phyloP scores from a whole-genome alignment of 2,888 invertebrate species.

The Venustoraphidia nigricollis region DNA sequence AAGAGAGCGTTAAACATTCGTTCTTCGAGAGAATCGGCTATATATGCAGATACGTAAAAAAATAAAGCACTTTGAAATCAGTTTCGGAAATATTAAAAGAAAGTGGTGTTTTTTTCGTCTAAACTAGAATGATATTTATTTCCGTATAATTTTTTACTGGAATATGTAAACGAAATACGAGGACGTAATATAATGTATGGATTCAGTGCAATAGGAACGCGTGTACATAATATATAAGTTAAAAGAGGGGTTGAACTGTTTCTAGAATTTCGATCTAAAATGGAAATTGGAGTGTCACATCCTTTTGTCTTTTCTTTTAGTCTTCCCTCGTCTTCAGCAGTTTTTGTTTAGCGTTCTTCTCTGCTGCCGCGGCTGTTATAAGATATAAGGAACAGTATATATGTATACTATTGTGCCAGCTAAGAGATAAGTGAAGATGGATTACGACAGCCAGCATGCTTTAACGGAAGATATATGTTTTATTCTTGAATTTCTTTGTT shows the following conservation, averaged over 20 bases:
- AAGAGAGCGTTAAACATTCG: too few relatives aligned
- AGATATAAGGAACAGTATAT: constrained; percentile 15
- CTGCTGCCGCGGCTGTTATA: constrained; percentile 19
- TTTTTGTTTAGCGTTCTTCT: constrained; percentile 16
- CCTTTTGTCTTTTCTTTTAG: constrained; percentile 24
- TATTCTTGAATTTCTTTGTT: constrained; percentile 23
- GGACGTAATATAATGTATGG: too few relatives aligned
- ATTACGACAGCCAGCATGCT: constrained; percentile 24
- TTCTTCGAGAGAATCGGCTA: too few relatives aligned
- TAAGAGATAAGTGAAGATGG: constrained; percentile 26
- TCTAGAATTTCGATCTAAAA: constrained; percentile 26
- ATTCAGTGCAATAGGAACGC: too few relatives aligned
- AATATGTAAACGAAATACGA: too few relatives aligned
- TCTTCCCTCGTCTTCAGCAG: constrained; percentile 11
- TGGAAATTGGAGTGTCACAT: constrained; percentile 31
- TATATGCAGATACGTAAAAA: too few relatives aligned
- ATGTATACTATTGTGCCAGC: constrained; percentile 15
- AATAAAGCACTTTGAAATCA: too few relatives aligned
- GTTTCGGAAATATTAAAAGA: too few relatives aligned
- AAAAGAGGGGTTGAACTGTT: neutral
- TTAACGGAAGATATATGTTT: constrained; percentile 25
- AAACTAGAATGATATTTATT: too few relatives aligned
- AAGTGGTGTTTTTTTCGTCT: too few relatives aligned
- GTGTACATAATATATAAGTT: too few relatives aligned
- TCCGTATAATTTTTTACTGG: too few relatives aligned